Evolutionary conservation across 2,113 vertebrate genomes (phyloP).

Genomic region (Xiphias gladius): DNA sequence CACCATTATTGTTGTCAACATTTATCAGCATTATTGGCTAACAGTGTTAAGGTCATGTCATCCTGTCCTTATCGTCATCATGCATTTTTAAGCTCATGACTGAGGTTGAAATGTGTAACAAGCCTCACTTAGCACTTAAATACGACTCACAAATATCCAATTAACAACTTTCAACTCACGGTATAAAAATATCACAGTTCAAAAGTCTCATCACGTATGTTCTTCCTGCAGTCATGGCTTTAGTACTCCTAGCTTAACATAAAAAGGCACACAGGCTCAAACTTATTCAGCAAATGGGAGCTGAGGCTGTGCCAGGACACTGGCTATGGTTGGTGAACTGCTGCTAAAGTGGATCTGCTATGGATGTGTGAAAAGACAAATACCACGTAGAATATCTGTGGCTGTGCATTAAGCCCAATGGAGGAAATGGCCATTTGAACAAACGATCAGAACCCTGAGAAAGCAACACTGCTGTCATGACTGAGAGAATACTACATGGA

Average conservation of each 20-base stretch:
- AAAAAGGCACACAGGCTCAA: slow-evolving; percentile 14
- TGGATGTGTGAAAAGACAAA: slow-evolving; percentile 54
- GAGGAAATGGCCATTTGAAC: not conserved
- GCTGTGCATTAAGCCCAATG: slow-evolving; percentile 3
- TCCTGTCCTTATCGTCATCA: not conserved
- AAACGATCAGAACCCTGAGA: not conserved
- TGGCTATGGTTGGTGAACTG: slow-evolving; percentile 10
- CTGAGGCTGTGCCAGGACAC: slow-evolving; percentile 27
- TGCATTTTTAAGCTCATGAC: not conserved
- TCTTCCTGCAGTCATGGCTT: slow-evolving; percentile 2
- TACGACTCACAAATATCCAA: not conserved
- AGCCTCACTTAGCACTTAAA: not conserved
- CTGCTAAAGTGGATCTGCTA: slow-evolving; percentile 29
- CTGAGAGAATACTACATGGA: not conserved
- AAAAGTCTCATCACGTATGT: not conserved
- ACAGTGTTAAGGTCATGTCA: slow-evolving; percentile 8
- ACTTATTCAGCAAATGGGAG: slow-evolving; percentile 40
- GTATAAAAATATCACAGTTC: not conserved
- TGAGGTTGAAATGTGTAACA: slow-evolving; percentile 16
- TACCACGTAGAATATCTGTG: slow-evolving; percentile 28
- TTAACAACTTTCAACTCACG: not conserved
- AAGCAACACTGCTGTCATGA: not conserved
- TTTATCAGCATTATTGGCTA: not conserved
- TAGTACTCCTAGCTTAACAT: not conserved
- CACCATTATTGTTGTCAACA: not conserved